Evolutionary conservation across 2,888 invertebrate species (phyloP).

Genomic region (Holacanthella duospinosa): DNA sequence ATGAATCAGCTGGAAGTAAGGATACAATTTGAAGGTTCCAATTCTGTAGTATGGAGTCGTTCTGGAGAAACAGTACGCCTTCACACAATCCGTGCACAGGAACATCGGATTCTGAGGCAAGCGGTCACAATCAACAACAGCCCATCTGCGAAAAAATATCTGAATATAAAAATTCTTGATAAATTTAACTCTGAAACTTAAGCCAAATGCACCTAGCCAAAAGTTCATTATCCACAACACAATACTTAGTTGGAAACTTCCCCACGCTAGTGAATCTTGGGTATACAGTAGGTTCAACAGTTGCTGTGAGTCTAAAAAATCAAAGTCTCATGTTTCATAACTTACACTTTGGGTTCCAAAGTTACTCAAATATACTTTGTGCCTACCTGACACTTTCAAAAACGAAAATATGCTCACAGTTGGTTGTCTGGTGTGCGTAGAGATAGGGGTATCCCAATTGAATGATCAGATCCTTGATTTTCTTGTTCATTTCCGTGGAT

Average conservation of each 20-base stretch:
- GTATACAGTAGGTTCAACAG: not conserved
- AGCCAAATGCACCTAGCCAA: conserved; percentile 25
- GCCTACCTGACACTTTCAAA: conserved; percentile 60
- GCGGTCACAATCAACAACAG: conserved; percentile 19
- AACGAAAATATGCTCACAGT: conserved; percentile 79
- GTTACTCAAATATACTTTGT: not conserved
- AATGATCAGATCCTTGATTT: conserved; percentile 47
- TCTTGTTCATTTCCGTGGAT: conserved; percentile 39
- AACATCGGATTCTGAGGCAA: conserved; percentile 32
- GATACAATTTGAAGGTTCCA: conserved; percentile 39
- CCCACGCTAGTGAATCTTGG: not conserved
- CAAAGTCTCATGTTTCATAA: not conserved
- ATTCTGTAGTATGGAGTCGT: conserved; percentile 9
- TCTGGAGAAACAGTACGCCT: conserved; percentile 24
- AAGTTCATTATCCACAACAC: conserved; percentile 27
- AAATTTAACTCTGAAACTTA: not conserved
- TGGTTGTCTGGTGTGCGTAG: conserved; percentile 67
- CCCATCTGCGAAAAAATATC: conserved; percentile 28
- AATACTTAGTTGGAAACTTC: conserved; percentile 18
- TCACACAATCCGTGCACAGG: conserved; percentile 26
- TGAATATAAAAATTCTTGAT: no score
- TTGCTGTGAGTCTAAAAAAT: conserved; percentile 12
- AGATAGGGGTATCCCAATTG: conserved; percentile 62
- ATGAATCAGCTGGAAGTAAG: conserved; percentile 21
- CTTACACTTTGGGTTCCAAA: not conserved